Evolutionary conservation across 1,140 invertebrate species (phyloP).

Genomic region (Ceratosolen solmsi): DNA sequence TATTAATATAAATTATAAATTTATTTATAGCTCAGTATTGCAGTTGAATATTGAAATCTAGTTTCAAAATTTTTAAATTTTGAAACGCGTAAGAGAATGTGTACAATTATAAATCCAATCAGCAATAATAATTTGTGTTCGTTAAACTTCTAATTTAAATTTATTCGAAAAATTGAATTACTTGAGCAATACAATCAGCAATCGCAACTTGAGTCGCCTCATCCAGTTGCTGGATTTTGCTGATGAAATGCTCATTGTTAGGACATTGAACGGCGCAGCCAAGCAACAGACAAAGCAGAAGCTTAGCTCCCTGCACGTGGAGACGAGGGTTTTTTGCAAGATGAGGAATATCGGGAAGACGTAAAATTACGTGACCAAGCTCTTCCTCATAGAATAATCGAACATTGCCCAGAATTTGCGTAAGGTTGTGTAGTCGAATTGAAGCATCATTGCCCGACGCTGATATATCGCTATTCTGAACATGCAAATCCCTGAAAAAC

Average conservation of each 20-base stretch:
- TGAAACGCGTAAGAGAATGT: too few species aligned
- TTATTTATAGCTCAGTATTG: too few species aligned
- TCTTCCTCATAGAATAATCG: conserved; percentile 52
- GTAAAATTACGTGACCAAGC: conserved; percentile 30
- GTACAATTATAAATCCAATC: too few species aligned
- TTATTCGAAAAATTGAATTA: neutral
- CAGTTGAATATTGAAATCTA: too few species aligned
- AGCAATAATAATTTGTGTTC: too few species aligned
- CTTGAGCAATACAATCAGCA: conserved; percentile 45
- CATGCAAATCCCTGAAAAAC: conserved; percentile 3
- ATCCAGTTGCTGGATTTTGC: conserved; percentile 21
- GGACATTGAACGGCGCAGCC: conserved; percentile 52
- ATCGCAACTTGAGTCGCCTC: conserved; percentile 36
- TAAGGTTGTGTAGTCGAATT: conserved; percentile 37
- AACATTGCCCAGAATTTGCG: conserved; percentile 48
- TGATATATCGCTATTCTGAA: neutral
- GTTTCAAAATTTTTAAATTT: too few species aligned
- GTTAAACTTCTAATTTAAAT: too few species aligned
- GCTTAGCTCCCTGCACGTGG: conserved; percentile 48
- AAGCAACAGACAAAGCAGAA: conserved; percentile 50
- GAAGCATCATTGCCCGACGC: neutral
- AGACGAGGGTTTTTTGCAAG: conserved; percentile 41
- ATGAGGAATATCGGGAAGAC: conserved; percentile 24
- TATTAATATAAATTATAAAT: too few species aligned
- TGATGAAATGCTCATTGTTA: conserved; percentile 49